Percentiles rank a stretch among this genome's conserved stretches.
Evolutionary conservation across 2,113 vertebrate species (phyloP).

Genomic region (Danionella cerebrum): DNA sequence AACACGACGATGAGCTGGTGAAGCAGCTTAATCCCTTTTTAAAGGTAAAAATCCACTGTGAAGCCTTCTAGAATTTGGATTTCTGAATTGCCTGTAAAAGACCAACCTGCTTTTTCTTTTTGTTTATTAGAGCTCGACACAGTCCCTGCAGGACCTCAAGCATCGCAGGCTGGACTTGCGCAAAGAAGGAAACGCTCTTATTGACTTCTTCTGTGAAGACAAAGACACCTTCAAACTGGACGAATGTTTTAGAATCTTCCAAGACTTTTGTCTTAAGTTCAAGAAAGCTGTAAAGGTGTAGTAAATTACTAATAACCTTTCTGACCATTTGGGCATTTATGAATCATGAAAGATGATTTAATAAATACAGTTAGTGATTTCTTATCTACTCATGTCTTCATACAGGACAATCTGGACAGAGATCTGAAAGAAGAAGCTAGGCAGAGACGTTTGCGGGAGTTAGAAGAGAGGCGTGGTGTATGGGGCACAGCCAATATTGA

Average conservation of each 20-base stretch:
- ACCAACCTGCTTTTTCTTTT: background rate
- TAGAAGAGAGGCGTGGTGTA: constrained; percentile 78
- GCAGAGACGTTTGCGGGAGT: constrained; percentile 71
- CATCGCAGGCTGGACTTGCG: constrained; percentile 71
- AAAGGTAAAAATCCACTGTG: constrained; percentile 81
- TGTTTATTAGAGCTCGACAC: constrained; percentile 68
- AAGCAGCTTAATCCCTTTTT: constrained; percentile 84
- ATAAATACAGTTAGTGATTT: background rate
- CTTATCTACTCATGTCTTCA: background rate
- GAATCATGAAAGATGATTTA: background rate
- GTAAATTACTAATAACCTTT: background rate
- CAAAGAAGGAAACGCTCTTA: constrained; percentile 78
- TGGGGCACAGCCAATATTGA: constrained; percentile 66
- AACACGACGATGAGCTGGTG: constrained; percentile 71
- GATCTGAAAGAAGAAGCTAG: constrained; percentile 76
- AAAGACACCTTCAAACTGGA: constrained; percentile 94
- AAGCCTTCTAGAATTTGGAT: too few species aligned
- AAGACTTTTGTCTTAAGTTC: constrained; percentile 90
- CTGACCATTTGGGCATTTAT: background rate
- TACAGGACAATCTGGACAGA: constrained; percentile 81
- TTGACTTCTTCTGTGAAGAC: constrained; percentile 98
- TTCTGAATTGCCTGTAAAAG: background rate
- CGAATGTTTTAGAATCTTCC: constrained; percentile 93
- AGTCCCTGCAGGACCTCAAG: constrained; percentile 79
- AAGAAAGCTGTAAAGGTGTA: constrained; percentile 92